Base-by-base conservation (phyloP, 2,113 vertebrate genomes). In the Protomyctophum bolini region DNA sequence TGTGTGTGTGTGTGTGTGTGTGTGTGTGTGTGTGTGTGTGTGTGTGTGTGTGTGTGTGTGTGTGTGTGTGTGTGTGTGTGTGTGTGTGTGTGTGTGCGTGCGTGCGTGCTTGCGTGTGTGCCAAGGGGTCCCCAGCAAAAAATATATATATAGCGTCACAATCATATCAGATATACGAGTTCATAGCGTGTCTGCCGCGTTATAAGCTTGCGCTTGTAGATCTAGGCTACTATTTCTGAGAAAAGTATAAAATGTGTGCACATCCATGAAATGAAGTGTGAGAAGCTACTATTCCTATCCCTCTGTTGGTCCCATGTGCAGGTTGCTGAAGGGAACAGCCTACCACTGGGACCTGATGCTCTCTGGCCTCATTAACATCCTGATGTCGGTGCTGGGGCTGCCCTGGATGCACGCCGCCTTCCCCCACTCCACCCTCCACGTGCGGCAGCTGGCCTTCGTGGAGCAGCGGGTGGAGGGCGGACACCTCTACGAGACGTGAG, bases 321-420 rank as follows among this genome's bases (percentile, higher is more conserved):
- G 97, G 93, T 83, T 99, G 87, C 92, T 96, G 82, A 99, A 99
- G 83, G 98, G 98, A 61, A 99, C 97, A 0, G 96, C 97, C 15
- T 99, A 99, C 82, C 98, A 99, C 94, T 99, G 98, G 98, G 98
- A 99, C 91, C 95, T 99, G 73, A 95, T 98, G 83, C 95, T 99
- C 0, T 92, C 97, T 0, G 98, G 97, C 0, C 87, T 99, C 77
- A 98, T 99, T 80, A 99, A 99, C 92, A 96, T 93, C 0, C 95
- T 95, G 70, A 93, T 99, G 81, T 99, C 98, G 0, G 86, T 98
- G 29, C 95, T 98, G 0, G 97, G 98, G 58, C 90, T 99, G 80
- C 98, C 98, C 0, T 99, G 98, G 98, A 96, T 99, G 92, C 97
- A 99, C 0, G 97, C 98, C 0, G 97, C 98, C 47, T 99, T 98